phyloP scores from a whole-genome alignment of 2,888 invertebrate genomes.

The Tetropium fuscum region DNA sequence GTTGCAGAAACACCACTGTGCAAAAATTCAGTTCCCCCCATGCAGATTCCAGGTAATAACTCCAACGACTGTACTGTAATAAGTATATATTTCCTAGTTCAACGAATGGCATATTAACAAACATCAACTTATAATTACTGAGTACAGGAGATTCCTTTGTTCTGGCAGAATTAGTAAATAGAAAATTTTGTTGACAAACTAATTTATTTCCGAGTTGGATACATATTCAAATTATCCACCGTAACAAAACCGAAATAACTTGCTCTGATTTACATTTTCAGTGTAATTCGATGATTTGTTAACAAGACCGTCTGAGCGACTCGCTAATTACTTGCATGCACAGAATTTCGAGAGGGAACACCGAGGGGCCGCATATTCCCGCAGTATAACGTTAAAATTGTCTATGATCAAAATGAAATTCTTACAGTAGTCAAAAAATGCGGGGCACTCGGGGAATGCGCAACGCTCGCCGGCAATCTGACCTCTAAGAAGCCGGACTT shows the following conservation, averaged over 20 bases:
- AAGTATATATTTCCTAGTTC: too few species aligned
- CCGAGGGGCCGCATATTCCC: constrained; percentile 10
- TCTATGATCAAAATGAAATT: constrained; percentile 61
- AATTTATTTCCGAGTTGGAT: constrained; percentile 5
- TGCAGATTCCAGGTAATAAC: too few species aligned
- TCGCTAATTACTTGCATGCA: constrained; percentile 33
- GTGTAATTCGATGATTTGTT: constrained; percentile 21
- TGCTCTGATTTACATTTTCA: constrained; percentile 14
- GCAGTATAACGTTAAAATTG: constrained; percentile 46
- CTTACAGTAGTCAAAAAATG: constrained; percentile 66
- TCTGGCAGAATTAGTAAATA: too few species aligned
- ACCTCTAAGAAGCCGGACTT: constrained; percentile 48
- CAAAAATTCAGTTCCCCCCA: too few species aligned
- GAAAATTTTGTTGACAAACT: constrained; percentile 6
- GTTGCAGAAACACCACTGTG: too few species aligned
- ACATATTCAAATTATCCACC: neutral
- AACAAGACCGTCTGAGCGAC: constrained; percentile 12
- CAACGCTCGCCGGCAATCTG: constrained; percentile 47
- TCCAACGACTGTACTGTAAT: too few species aligned
- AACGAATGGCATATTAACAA: too few species aligned
- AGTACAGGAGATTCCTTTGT: too few species aligned
- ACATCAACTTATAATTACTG: too few species aligned
- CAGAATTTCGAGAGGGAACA: constrained; percentile 24
- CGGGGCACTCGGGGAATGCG: constrained; percentile 56
- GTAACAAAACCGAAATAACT: constrained; percentile 10